Conservation (phyloP, 2,797 vertebrate genomes). For the Sebastes hubbsi region DNA sequence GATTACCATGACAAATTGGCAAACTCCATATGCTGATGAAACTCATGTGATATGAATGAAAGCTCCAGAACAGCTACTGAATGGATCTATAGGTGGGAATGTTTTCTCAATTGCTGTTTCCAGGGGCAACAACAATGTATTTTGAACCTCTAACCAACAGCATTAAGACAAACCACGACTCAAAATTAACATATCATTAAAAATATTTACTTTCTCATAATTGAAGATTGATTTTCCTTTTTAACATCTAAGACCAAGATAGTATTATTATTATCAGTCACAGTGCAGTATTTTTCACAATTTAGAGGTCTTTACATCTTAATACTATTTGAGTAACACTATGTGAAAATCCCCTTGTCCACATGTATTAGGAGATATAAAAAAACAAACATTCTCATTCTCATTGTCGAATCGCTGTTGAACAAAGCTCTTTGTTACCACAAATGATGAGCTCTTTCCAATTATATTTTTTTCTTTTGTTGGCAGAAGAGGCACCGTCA, state of each 20-base stretch:
- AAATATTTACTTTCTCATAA: neutral
- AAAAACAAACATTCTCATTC: neutral
- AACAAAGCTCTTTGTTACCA: constrained; percentile 16
- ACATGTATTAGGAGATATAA: neutral
- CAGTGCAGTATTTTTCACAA: neutral
- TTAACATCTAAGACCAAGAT: neutral
- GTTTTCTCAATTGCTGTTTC: neutral
- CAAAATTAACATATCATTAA: neutral
- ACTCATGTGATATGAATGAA: neutral
- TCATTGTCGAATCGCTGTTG: neutral
- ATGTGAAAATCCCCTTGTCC: neutral
- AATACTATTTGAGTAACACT: neutral
- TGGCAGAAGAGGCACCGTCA: neutral
- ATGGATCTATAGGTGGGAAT: neutral
- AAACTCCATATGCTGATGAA: neutral
- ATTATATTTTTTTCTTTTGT: neutral
- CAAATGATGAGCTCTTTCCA: neutral
- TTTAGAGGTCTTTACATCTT: neutral
- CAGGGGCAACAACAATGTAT: neutral
- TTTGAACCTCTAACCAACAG: neutral
- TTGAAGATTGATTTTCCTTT: neutral
- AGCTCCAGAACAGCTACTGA: neutral
- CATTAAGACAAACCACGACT: neutral
- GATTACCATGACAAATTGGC: neutral
- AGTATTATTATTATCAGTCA: neutral